phyloP scores from a whole-genome alignment of 2,113 vertebrate genomes.

The Cottus gobio region DNA sequence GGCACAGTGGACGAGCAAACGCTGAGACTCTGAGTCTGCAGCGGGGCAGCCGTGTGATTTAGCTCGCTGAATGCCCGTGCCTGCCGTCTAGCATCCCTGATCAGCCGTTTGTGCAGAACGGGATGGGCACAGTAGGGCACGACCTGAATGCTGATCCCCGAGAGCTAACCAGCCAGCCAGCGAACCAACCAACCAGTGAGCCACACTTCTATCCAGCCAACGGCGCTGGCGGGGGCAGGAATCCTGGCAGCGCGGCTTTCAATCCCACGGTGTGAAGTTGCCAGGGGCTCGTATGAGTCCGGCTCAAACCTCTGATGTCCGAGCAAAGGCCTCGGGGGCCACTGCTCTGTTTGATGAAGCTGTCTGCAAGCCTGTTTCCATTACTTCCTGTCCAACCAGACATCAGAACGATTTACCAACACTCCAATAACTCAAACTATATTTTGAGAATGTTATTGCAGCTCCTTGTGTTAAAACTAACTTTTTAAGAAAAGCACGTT shows the following conservation, averaged over 20 bases:
- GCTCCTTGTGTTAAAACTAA: not conserved
- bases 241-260: constrained; percentile 32
- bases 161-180: constrained; percentile 34
- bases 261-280: constrained; percentile 36
- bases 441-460: not conserved
- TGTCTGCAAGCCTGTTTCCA: not conserved
- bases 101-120: constrained; percentile 60
- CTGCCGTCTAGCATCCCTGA: constrained; percentile 70
- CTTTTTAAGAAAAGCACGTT: not conserved
- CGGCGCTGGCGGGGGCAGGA: constrained; percentile 43
- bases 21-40: constrained; percentile 61
- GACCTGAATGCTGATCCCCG: constrained; percentile 69
- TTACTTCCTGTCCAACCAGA: not conserved
- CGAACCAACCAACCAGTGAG: constrained; percentile 43
- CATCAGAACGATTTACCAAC: not conserved
- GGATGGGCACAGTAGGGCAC: constrained; percentile 50
- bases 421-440: not conserved
- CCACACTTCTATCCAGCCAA: constrained; percentile 47
- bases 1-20: constrained; percentile 71
- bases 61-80: constrained; percentile 52
- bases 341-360: constrained; percentile 34
- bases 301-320: constrained; percentile 47
- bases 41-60: constrained; percentile 31
- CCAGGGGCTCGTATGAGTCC: constrained; percentile 27
- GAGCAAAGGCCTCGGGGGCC: constrained; percentile 20